Base-by-base conservation (phyloP, 2,888 invertebrate genomes). In the Hypomecis atomaria region DNA sequence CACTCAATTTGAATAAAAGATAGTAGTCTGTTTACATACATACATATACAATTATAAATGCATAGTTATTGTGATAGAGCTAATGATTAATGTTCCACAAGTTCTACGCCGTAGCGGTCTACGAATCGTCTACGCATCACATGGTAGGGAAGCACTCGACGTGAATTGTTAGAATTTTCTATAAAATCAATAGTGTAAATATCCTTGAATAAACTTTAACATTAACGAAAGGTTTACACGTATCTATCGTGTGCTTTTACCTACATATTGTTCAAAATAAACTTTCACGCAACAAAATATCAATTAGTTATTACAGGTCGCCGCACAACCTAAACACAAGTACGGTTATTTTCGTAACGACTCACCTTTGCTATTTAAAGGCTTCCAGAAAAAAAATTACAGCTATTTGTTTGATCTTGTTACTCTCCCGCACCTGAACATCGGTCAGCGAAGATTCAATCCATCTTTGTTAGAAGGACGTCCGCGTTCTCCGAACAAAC, bases 381-480 rank as follows among this genome's bases (percentile, higher is more conserved):
- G 59, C 57, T 61, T 65, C 11, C 54, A 33, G 40, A 49, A 65
- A 66, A n/a, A 60, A 64, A 45, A 59, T 63, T 57, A 53, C 54
- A 57, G 56, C 44, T 60, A 65, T 67, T 66, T 69, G 64, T 72
- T 69, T 72, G 69, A 64, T 69, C 62, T 67, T 65, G 64, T 72
- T 69, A 58, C 47, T 53, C 37, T 56, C 37, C 67, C 73, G 75
- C 74, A 81, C 80, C 79, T 83, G 82, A 71, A 75, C 80, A 79
- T 83, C 82, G 82, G 85, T 84, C 85, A 86, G 78, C 74, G 64
- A 66, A 72, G 66, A 73, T 74, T 71, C 83, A 68, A 89, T 88
- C 74, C 76, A 78, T 88, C 88, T 88, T 89, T 86, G 88, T 88
- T 88, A 85, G 71, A 69, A 73, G 70, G 71, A 74, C 74, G 75